Evolutionary conservation across 2,797 vertebrate species (phyloP).

Genomic region (Natrix natrix): DNA sequence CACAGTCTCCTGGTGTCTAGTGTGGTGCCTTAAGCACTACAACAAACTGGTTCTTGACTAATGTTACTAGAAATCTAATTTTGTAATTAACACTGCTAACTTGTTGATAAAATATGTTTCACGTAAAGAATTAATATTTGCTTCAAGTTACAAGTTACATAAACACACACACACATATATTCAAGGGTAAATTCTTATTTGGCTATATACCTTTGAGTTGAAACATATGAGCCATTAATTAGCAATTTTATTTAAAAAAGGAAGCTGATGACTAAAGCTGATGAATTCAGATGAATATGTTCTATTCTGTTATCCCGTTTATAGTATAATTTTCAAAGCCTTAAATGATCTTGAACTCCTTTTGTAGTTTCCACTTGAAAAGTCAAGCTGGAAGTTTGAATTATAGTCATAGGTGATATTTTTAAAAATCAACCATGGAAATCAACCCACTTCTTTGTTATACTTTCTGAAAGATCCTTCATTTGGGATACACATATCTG

Average conservation of each 20-base stretch:
- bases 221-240: background rate
- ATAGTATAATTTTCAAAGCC: background rate
- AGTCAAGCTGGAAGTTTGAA: background rate
- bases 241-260: background rate
- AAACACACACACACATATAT: background rate
- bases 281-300: background rate
- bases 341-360: background rate
- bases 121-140: constrained; percentile 11
- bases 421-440: background rate
- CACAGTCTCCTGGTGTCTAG: background rate
- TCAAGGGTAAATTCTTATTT: background rate
- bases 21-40: background rate
- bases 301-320: background rate
- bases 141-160: background rate
- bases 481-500: background rate
- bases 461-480: background rate
- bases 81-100: background rate
- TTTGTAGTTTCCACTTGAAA: background rate
- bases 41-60: background rate
- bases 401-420: background rate
- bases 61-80: background rate
- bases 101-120: background rate
- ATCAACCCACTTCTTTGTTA: background rate
- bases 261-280: background rate
- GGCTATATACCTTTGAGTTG: background rate